These are phyloP conservation scores for Drosophila mojavensis DNA, from an alignment of 1,140 invertebrate species.

Conservation along the genomic window DNA sequence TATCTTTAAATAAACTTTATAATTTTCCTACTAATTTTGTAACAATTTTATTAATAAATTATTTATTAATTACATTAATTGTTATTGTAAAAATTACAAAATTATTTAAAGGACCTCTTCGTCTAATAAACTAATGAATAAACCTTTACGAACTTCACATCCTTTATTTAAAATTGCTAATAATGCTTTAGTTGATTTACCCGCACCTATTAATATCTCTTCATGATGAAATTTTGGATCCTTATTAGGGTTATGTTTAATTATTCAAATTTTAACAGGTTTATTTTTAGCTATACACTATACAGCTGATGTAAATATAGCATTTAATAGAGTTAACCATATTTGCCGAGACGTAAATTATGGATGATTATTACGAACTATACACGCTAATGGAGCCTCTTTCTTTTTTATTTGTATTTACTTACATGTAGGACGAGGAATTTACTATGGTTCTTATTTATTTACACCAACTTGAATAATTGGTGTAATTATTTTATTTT, in stretches of 20 bases:
- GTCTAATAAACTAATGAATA: slow-evolving; percentile 84
- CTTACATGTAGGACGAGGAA: slow-evolving; percentile 47
- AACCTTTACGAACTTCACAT: slow-evolving; percentile 72
- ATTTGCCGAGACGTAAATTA: slow-evolving; percentile 86
- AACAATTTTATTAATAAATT: no score
- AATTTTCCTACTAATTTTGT: no score
- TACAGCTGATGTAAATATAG: slow-evolving; percentile 85
- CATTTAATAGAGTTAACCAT: slow-evolving; percentile 86
- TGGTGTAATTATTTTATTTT: slow-evolving; percentile 86
- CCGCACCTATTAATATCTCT: slow-evolving; percentile 85
- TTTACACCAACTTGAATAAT: slow-evolving; percentile 85
- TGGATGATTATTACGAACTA: slow-evolving; percentile 85
- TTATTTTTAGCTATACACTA: slow-evolving; percentile 87
- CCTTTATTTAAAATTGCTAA: slow-evolving; percentile 78
- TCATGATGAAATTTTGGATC: slow-evolving; percentile 72
- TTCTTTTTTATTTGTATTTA: slow-evolving; percentile 85
- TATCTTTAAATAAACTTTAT: no score
- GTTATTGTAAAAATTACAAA: slow-evolving; percentile 84
- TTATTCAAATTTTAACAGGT: slow-evolving; percentile 86
- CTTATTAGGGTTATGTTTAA: slow-evolving; percentile 86
- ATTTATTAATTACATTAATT: no score
- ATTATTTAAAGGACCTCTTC: slow-evolving; percentile 82
- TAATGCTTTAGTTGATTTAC: slow-evolving; percentile 86
- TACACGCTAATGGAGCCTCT: slow-evolving; percentile 86
- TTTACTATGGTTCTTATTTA: slow-evolving; percentile 53